A percentile compares a stretch with the other conserved stretches of the same genome.
phyloP scores from a whole-genome alignment of 1,140 invertebrate genomes.

The Cepaea nemoralis region DNA sequence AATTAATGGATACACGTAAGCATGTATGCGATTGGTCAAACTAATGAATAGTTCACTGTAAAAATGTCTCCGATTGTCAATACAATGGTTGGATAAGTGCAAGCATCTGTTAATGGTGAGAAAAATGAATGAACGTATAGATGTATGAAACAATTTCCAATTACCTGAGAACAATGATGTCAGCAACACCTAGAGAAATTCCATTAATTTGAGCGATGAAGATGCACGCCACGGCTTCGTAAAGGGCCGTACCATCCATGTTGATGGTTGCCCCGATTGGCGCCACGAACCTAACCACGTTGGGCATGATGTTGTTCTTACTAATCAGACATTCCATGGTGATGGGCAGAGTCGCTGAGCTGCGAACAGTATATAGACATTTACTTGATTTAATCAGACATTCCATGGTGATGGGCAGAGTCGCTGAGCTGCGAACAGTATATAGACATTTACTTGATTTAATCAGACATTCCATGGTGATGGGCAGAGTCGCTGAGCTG shows the following conservation, averaged over 20 bases:
- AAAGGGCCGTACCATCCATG: conserved; percentile 90
- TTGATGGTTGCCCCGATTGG: conserved; percentile 88
- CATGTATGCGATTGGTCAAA: too few relatives aligned
- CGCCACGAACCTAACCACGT: conserved; percentile 73
- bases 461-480: conserved; percentile 90
- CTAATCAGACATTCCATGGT: conserved; percentile 91
- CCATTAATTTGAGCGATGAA: conserved; percentile 92
- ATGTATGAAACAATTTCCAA: too few relatives aligned
- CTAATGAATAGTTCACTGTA: too few relatives aligned
- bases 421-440: conserved; percentile 66
- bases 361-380: conserved; percentile 49
- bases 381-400: conserved; percentile 87
- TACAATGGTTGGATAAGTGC: too few relatives aligned
- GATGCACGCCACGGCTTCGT: conserved; percentile 93
- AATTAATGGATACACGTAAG: too few relatives aligned
- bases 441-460: conserved; percentile 48
- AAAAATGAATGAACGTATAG: too few relatives aligned
- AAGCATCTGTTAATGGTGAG: too few relatives aligned
- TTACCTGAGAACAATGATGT: conserved; percentile 90
- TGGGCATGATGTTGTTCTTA: conserved; percentile 87
- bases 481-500: conserved; percentile 71
- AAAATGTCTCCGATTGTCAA: too few relatives aligned
- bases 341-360: conserved; percentile 70
- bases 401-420: conserved; percentile 81
- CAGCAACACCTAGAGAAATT: conserved; percentile 82